Percentiles rank a stretch among this genome's conserved stretches.
phyloP scores from a whole-genome alignment of 2,113 vertebrate species.

The Tapirus terrestris region DNA sequence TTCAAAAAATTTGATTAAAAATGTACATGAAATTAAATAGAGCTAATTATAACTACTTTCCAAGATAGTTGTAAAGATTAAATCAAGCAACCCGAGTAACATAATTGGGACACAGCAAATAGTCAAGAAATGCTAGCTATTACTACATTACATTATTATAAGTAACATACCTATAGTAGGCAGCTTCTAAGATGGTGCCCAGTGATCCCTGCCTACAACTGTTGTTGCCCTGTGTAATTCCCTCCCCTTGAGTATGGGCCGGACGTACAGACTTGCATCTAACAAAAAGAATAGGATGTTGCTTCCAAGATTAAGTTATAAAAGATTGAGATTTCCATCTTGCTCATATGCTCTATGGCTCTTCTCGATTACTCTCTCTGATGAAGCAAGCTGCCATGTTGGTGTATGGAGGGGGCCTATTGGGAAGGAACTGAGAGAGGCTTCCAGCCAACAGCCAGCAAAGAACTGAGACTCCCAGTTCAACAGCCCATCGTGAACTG shows the following conservation, averaged over 20 bases:
- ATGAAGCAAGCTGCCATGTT: background rate
- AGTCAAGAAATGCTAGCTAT: background rate
- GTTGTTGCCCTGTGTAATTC: background rate
- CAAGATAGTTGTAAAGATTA: background rate
- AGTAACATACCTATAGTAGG: background rate
- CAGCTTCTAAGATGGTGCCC: background rate
- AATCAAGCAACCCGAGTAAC: constrained; percentile 4
- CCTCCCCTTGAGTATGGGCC: background rate
- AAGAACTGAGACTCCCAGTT: background rate
- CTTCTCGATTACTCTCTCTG: background rate
- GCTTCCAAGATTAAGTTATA: background rate
- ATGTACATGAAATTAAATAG: background rate
- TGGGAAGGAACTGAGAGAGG: background rate
- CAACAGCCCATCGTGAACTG: background rate
- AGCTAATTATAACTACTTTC: background rate
- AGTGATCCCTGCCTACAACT: background rate
- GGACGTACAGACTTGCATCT: background rate
- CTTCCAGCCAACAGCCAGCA: background rate
- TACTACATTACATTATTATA: background rate
- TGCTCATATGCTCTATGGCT: background rate
- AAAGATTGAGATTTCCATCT: background rate
- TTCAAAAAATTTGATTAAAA: background rate
- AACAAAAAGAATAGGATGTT: background rate
- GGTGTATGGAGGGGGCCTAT: background rate
- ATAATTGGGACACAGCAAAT: background rate